Evolutionary conservation across 2,113 vertebrate species (phyloP), one percentile per base, ranked within the genome.

Genomic region (Pholis gunnellus): DNA sequence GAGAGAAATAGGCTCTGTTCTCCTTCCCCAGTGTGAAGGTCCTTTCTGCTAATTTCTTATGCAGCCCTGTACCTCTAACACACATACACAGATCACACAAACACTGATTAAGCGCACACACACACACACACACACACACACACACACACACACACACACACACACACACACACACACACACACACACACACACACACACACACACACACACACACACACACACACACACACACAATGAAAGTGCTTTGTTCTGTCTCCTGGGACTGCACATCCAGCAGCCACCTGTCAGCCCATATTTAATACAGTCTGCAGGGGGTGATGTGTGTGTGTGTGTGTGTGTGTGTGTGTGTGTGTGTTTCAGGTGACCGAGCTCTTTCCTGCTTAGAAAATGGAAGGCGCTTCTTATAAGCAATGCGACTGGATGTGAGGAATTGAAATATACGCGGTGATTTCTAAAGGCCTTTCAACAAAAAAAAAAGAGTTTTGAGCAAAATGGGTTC

Each of bases 281-380:
- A 83, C 88, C 87, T 89, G 92, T 79, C 87, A 91, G 74, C 61
- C 31, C 59, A 78, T 78, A 88, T 87, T 83, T 84, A 81, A 87
- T 88, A 77, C 79, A 87, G 63, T 83, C 77, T 77, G 76, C 34
- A 56, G 77, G 75, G 72, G 48, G 40, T 50, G 15, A 8, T 61
- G 54, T 56, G 27, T 54, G 61, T 64, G 70, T 22, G 25, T 40
- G 20, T 67, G 48, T 42, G 56, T 27, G 52, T 56, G 52, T 56
- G 52, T 56, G 52, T 56, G 52, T 57, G 54, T 57, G 48, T 68
- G 15, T 61, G 60, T 64, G 60, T 72, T 80, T 66, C 20, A 77
- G 65, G 61, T 89, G 87, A 78, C 67, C 46, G 11, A 70, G 78
- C 64, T 64, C 48, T 56, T 79, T 42, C 1, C 31, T 79, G 20